Base-by-base conservation (phyloP, 2,113 vertebrate genomes). In the Galemys pyrenaicus region DNA sequence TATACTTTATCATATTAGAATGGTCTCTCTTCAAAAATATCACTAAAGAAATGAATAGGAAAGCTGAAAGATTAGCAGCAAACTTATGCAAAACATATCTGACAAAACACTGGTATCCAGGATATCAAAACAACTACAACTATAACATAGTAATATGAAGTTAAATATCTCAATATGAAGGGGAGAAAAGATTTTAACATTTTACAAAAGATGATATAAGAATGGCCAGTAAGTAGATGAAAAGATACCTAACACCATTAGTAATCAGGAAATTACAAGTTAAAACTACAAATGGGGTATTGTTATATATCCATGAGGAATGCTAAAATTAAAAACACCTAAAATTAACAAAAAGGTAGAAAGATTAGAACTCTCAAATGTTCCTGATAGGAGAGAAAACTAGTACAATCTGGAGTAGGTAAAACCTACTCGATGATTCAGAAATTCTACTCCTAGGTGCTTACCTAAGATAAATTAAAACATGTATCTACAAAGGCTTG, bases 391-490 rank as follows among this genome's bases (percentile, higher is more conserved):
- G 49, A 46, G 12, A 44, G 24, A 75, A 85, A 94, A 90, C 8
- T 62, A 15, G 24, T n/a, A 65, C 17, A 75, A 68, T 11, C 19
- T n/a, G 56, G 26, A 87, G 41, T 46, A 80, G 37, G 39, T 19
- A 51, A 6, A 11, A 71, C 0, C 20, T 89, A 79, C 37, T 71
- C 68, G 58, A 82, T 95, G 44, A n/a, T 13, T 35, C 7, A 37
- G 35, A 86, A 91, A 92, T 54, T 74, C 41, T 82, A 74, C 39
- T 75, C 17, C 9, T 70, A 73, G 7, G 9, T 80, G 67, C 82
- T 87, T 89, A 60, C 20, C 22, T 10, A 37, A 16, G 30, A 92
- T 3, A 92, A 92, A 78, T 65, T 30, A 92, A 84, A 93, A 70
- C 19, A 51, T 12, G 20, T 41, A 5, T 46, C 56, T 54, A 80